Base-by-base conservation (phyloP, 2,888 invertebrate species). In the Cantharis flavilabris region DNA sequence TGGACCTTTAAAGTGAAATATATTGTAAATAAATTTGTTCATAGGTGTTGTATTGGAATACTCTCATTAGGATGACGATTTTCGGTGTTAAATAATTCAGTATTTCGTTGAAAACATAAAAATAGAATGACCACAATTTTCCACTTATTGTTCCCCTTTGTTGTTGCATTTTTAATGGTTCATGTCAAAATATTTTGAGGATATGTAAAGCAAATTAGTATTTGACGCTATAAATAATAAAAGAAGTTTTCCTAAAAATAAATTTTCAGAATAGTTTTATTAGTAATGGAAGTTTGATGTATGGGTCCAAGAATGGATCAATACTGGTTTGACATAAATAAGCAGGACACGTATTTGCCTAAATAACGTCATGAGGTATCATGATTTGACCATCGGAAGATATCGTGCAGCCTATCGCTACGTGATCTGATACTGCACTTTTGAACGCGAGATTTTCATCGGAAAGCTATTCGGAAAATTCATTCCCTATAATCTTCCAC, bases 321-420 rank as follows among this genome's bases (percentile, higher is more conserved):
- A 75, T 63, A 28, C 16, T 65, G 64, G 62, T 18, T 23, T 62
- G 62, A 49, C 49, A 69, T 75, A 71, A 67, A 72, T 72, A 75
- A 28, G n/a, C 75, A 28, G 71, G 62, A 64, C 75, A 72, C 75
- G 75, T 72, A 75, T 64, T 14, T 49, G 62, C 75, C 20, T 75
- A 71, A 75, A 75, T 75, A 75, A 75, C 75, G 67, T 75, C 75
- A 75, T 75, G 71, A 72, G 71, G 71, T 75, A 75, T 75, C 75
- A 69, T 67, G 71, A 30, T 70, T 71, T 75, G 75, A 72, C 75
- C 75, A 72, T 67, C 71, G 62, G 69, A 65, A 63, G 70, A 69
- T 72, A 75, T 64, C 75, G 70, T 75, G 75, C 75, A 73, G 72
- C 26, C 69, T 30, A 69, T 73, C 62, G 14, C 11, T 70, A 75